Evolutionary conservation across 2,797 vertebrate species (phyloP).

Genomic region (Alca torda): DNA sequence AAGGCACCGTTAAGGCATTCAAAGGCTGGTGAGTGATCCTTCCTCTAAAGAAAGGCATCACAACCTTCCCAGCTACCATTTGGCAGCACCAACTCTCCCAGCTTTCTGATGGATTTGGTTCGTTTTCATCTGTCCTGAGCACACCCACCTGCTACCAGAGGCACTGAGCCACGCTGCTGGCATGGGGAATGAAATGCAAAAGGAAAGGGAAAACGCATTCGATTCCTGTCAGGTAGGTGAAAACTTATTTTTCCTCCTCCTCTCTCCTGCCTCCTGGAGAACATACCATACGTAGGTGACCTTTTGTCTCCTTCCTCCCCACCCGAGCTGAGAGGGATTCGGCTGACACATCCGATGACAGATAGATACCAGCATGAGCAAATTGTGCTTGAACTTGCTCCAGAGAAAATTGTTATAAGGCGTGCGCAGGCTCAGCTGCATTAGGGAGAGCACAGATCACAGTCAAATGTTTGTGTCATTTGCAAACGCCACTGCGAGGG

Average conservation of each 20-base stretch:
- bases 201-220: not conserved
- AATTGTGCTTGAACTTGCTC: slow-evolving; percentile 39
- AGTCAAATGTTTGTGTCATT: slow-evolving; percentile 19
- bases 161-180: not conserved
- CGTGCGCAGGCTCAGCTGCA: not conserved
- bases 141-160: not conserved
- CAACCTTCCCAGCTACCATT: not conserved
- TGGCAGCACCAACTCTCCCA: not conserved
- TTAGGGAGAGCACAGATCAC: not conserved
- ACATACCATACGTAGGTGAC: not conserved
- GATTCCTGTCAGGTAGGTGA: not conserved
- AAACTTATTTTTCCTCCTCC: not conserved
- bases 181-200: not conserved
- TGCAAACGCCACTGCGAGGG: not conserved
- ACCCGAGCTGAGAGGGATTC: not conserved
- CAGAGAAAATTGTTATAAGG: slow-evolving; percentile 13
- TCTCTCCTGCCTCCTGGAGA: not conserved
- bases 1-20: not conserved
- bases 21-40: not conserved
- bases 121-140: not conserved
- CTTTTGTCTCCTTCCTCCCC: slow-evolving; percentile 13
- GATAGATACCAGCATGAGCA: slow-evolving; percentile 23
- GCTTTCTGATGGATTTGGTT: not conserved
- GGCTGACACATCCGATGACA: slow-evolving; percentile 23
- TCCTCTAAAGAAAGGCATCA: not conserved